A percentile compares a stretch with the other conserved stretches of the same genome.
Conservation (phyloP, 2,888 invertebrate genomes). For the Pegoplata infirma region DNA sequence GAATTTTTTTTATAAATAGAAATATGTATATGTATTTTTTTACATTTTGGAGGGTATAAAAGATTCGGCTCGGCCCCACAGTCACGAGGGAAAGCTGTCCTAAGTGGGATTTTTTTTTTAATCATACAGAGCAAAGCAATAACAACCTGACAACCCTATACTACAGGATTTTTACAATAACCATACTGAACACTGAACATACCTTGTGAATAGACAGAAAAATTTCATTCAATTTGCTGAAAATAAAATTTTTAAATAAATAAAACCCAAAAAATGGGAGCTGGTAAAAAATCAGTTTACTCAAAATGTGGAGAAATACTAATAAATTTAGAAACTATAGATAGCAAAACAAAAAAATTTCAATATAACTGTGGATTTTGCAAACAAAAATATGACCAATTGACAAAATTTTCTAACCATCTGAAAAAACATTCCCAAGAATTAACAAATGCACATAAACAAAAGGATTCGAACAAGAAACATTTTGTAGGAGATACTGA, state of each 20-base stretch:
- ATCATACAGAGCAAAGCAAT: too few species aligned
- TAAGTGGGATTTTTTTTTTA: too few species aligned
- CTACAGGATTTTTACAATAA: too few species aligned
- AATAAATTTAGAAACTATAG: slow-evolving; percentile 45
- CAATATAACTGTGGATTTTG: slow-evolving; percentile 50
- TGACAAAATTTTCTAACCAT: slow-evolving; percentile 55
- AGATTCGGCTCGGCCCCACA: too few species aligned
- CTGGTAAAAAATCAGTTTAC: slow-evolving; percentile 20
- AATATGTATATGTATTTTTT: too few species aligned
- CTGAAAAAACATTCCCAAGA: slow-evolving; percentile 28
- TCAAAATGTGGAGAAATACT: slow-evolving; percentile 53
- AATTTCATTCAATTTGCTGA: neutral
- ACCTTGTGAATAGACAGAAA: too few species aligned
- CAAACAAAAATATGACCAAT: slow-evolving; percentile 46
- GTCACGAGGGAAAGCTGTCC: too few species aligned
- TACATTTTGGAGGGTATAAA: too few species aligned
- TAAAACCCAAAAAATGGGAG: slow-evolving; percentile 44
- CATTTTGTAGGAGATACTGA: neutral
- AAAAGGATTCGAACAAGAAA: too few species aligned
- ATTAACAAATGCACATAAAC: neutral
- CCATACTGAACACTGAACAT: too few species aligned
- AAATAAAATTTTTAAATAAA: slow-evolving; percentile 1
- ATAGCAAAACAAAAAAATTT: slow-evolving; percentile 46
- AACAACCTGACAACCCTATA: too few species aligned
- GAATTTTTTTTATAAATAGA: too few species aligned